Evolutionary conservation across 2,888 invertebrate genomes (phyloP).

Genomic region (Ethmia dodecea): DNA sequence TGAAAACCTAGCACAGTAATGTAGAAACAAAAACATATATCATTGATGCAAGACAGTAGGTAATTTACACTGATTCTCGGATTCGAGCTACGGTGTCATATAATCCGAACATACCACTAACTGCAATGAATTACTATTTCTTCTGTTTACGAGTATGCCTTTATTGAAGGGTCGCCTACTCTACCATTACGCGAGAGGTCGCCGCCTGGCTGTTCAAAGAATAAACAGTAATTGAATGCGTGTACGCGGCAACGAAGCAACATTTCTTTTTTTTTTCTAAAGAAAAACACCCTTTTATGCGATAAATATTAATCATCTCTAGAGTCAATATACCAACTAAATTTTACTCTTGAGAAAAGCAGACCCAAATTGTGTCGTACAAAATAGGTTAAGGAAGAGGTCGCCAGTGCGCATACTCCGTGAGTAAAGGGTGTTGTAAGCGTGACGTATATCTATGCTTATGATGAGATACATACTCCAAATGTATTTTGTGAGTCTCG

Average conservation of each 20-base stretch:
- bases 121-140: no score
- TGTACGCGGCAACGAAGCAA: slow-evolving; percentile 21
- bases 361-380: slow-evolving; percentile 34
- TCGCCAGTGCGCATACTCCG: slow-evolving; percentile 43
- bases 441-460: slow-evolving; percentile 28
- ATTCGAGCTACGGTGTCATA: no score
- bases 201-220: slow-evolving; percentile 21
- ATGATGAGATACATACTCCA: slow-evolving; percentile 23
- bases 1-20: no score
- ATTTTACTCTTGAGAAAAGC: slow-evolving; percentile 26
- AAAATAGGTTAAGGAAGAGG: slow-evolving; percentile 41
- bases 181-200: slow-evolving; percentile 17
- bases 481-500: slow-evolving; percentile 22
- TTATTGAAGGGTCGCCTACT: slow-evolving; percentile 20
- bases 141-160: slow-evolving; percentile 19
- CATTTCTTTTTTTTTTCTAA: slow-evolving; percentile 21
- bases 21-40: no score
- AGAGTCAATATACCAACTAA: slow-evolving; percentile 27
- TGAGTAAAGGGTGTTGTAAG: slow-evolving; percentile 31
- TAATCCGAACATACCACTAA: no score
- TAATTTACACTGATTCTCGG: no score
- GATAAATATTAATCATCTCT: slow-evolving; percentile 31
- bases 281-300: slow-evolving; percentile 27
- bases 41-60: no score
- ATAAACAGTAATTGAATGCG: slow-evolving; percentile 29